phyloP scores from a whole-genome alignment of 2,113 vertebrate species.

The Bubo scandiacus region DNA sequence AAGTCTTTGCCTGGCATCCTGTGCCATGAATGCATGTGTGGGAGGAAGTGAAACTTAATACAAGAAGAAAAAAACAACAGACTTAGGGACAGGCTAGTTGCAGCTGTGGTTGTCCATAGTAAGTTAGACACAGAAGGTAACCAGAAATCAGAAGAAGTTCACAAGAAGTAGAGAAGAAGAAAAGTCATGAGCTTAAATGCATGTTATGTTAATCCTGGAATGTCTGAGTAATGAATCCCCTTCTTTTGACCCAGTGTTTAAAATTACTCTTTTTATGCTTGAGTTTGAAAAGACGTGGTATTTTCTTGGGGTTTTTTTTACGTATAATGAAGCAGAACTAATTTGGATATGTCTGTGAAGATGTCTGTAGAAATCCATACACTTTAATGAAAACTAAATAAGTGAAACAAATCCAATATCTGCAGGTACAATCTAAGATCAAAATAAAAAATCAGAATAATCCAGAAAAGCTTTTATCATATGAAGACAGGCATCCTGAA shows the following conservation, averaged over 20 bases:
- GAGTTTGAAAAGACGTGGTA: background rate
- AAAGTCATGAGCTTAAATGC: background rate
- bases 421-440: background rate
- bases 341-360: background rate
- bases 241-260: background rate
- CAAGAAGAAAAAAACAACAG: background rate
- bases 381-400: background rate
- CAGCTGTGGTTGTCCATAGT: background rate
- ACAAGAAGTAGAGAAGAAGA: background rate
- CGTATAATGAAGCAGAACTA: background rate
- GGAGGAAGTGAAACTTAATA: background rate
- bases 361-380: background rate
- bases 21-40: background rate
- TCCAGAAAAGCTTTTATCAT: background rate
- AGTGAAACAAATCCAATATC: background rate
- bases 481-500: background rate
- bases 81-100: rapidly evolving
- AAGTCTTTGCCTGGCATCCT: background rate
- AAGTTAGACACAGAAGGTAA: background rate
- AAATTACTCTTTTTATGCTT: background rate
- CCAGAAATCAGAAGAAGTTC: background rate
- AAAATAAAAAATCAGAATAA: background rate
- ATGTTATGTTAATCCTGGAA: background rate
- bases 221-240: no score
- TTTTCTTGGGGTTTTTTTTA: background rate